Base-by-base conservation (phyloP, 2,888 invertebrate species). In the Acleris holmiana region DNA sequence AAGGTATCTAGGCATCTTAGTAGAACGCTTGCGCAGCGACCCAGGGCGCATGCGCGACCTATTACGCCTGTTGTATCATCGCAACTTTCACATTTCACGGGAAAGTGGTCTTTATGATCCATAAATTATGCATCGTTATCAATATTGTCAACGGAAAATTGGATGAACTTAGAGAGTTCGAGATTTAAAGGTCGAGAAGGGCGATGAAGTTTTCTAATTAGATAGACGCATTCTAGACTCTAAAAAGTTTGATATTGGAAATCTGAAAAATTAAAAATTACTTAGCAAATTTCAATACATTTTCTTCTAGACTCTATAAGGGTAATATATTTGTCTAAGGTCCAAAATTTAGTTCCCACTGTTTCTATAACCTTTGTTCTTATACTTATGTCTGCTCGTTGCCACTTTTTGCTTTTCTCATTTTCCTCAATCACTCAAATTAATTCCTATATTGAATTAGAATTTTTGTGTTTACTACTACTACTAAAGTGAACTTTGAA, bases 41-140 rank as follows among this genome's bases (percentile, higher is more conserved):
- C 56, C 51, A 67, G 69, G 29, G 67, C 71, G 74, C 75, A 78
- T 73, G 69, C 73, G 73, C 79, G 84, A 87, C 86, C 87, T 87
- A 86, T 87, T 86, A 85, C 86, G 82, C 66, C 63, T 69, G 81
- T 85, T 85, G 86, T 78, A 84, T 86, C 86, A 86, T 87, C 84
- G 71, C 67, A 74, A 81, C 86, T 87, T 88, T 88, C 87, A 83
- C 86, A 78, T 76, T 74, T 67, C 69, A 66, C 53, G 66, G 66
- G 66, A 68, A 82, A 78, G 72, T 82, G 67, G 80, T 79, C 78
- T 76, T 76, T 72, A 54, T 23, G 29, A 23, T 15, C 61, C 54
- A 25, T 50, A n/a, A 53, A 64, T 59, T 60, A 55, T 48, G 40
- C 53, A 49, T 29, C 46, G 47, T 59, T 59, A 59, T 49, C 41